Percentiles rank a stretch among this genome's conserved stretches.
These are phyloP conservation scores for Dione juno DNA, from an alignment of 2,888 invertebrate species.

Conservation along the genomic window DNA sequence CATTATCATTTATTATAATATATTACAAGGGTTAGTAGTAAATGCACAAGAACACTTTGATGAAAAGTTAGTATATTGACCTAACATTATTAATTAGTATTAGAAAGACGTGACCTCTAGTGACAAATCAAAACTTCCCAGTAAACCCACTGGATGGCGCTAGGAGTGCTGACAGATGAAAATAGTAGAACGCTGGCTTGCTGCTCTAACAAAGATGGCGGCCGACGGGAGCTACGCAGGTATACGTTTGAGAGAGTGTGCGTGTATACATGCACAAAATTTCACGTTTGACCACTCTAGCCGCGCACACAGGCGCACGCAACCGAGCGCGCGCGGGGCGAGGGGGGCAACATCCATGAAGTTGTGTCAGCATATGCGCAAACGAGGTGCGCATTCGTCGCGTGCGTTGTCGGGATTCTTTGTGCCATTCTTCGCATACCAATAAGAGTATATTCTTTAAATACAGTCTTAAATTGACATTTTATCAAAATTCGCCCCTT, in stretches of 20 bases:
- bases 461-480: conserved; percentile 87
- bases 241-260: conserved; percentile 71
- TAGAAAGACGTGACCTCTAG: conserved; percentile 30
- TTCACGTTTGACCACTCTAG: conserved; percentile 83
- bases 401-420: conserved; percentile 98
- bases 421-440: conserved; percentile 99
- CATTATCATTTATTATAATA: not conserved
- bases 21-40: not conserved
- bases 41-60: not conserved
- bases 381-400: conserved; percentile 91
- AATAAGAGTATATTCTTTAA: conserved; percentile 89
- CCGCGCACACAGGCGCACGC: conserved; percentile 67
- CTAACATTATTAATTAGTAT: not conserved
- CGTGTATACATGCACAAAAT: conserved; percentile 76
- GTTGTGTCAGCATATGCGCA: conserved; percentile 91
- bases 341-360: conserved; percentile 83
- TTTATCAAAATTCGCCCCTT: conserved; percentile 86
- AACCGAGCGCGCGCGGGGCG: conserved; percentile 79
- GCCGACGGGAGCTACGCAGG: conserved; percentile 79
- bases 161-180: conserved; percentile 52
- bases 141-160: conserved; percentile 44
- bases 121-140: conserved; percentile 1
- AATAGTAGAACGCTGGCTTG: conserved; percentile 61
- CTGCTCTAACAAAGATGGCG: conserved; percentile 78
- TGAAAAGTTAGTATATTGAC: conserved; percentile 3